These are phyloP conservation scores for Balanococcus diminutus DNA, from an alignment of 2,888 invertebrate species.

Conservation along the genomic window DNA sequence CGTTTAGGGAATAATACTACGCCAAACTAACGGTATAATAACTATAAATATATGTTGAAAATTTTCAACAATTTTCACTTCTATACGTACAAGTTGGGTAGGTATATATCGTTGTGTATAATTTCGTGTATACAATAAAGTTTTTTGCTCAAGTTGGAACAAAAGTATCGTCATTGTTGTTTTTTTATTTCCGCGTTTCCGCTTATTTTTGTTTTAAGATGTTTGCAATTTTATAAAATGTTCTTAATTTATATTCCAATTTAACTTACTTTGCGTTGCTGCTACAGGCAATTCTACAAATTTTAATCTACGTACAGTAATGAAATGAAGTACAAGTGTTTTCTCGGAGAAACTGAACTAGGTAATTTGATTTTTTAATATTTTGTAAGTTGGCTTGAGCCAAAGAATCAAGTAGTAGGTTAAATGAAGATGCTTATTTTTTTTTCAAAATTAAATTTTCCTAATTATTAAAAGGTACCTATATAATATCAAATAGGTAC, in stretches of 20 bases:
- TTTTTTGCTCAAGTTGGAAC: not conserved
- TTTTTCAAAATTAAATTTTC: not conserved
- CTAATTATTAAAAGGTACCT: too few species aligned
- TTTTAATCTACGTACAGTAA: not conserved
- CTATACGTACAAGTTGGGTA: not conserved
- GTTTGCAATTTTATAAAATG: not conserved
- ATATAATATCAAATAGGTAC: too few species aligned
- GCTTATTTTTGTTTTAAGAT: not conserved
- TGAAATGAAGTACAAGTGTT: too few species aligned
- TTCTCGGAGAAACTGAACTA: not conserved
- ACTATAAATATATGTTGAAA: not conserved
- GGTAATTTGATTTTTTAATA: not conserved
- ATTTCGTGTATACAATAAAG: not conserved
- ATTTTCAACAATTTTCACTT: not conserved
- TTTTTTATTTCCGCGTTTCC: not conserved
- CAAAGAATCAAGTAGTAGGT: too few species aligned
- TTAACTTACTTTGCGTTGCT: not conserved
- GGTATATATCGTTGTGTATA: too few species aligned
- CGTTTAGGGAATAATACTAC: conserved; percentile 7
- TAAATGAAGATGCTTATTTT: not conserved
- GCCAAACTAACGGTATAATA: not conserved
- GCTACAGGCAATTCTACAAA: not conserved
- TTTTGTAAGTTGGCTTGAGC: not conserved
- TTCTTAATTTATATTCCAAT: not conserved
- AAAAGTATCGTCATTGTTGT: not conserved